Evolutionary conservation across 92 coral and sea anemone genomes (phyloP), one percentile per base, ranked within the genome.

Genomic region (Nematostella vectensis): DNA sequence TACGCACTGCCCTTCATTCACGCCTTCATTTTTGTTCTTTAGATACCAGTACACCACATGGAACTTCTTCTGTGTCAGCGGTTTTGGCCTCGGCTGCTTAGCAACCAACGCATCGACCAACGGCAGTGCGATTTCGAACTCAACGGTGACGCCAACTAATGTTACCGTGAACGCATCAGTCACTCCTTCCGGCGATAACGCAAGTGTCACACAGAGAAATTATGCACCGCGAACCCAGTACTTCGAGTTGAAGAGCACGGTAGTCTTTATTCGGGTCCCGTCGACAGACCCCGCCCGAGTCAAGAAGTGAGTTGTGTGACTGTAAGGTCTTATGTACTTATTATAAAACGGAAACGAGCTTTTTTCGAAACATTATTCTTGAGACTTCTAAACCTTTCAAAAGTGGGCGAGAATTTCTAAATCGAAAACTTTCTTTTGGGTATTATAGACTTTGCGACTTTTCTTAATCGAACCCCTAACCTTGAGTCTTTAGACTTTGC

Each of bases 31-130:
- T 24, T 18, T 33, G 16, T 4, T 23, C 47, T 6, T 11, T 58
- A 85, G 88, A 42, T 80, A 75, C 70, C 65, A 60, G 54, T 85
- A 61, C 63, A 54, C 71, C 4, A 75, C 95, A 15, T 85, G 95
- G 95, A 71, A 55, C 25, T 76, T 65, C 56, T 57, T 63, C 22
- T 85, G 95, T 63, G 79, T 77, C 69, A 85, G 88, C 62, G 95
- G 94, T 50, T 74, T 63, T 38, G 94, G 95, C 2, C 70, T 80
- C n/a, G 76, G 95, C 31, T 85, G 94, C 56, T 50, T 62, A 15
- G 68, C 67, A 54, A 26, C 71, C 47, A 20, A 43, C 21, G 1
- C 58, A 19, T 48, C 25, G 24, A 68, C 1, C n/a, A 43, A 38
- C 12, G 68, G 51, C 26, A 47, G 54, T 19, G 47, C 54, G 44